phyloP scores from a whole-genome alignment of 2,888 invertebrate species.

The Ferrisia virgata region DNA sequence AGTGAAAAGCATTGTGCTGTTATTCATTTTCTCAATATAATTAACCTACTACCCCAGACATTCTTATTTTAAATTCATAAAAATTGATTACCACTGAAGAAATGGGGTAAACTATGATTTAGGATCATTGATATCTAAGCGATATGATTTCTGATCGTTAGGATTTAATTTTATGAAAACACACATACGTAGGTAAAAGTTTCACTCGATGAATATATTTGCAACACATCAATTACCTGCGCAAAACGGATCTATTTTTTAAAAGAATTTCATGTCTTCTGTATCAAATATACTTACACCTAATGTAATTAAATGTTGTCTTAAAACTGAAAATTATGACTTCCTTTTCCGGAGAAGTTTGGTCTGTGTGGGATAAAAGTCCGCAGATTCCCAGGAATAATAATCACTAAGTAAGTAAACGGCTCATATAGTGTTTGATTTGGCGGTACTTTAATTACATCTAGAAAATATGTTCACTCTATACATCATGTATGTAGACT shows the following conservation, averaged over 20 bases:
- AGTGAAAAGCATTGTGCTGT: no score
- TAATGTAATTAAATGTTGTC: constrained; percentile 24
- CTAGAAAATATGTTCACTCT: background rate
- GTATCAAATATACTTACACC: background rate
- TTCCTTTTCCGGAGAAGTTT: constrained; percentile 39
- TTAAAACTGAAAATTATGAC: constrained; percentile 39
- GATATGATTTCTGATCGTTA: no score
- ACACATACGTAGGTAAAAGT: no score
- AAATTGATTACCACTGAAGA: no score
- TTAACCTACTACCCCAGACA: no score
- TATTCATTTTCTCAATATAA: no score
- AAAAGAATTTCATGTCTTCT: background rate
- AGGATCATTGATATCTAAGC: no score
- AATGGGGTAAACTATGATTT: no score
- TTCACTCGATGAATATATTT: no score
- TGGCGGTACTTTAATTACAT: constrained; percentile 35
- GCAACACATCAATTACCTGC: background rate
- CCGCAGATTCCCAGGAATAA: constrained; percentile 29
- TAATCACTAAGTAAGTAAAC: constrained; percentile 20
- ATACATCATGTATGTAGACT: background rate
- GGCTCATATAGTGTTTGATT: constrained; percentile 27
- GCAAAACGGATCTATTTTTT: background rate
- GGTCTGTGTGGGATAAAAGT: constrained; percentile 26
- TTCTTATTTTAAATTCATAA: no score
- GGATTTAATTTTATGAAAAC: no score